Evolutionary conservation across 1,140 invertebrate genomes (phyloP), one percentile per base, ranked within the genome.

Genomic region (Aphidius gifuensis): DNA sequence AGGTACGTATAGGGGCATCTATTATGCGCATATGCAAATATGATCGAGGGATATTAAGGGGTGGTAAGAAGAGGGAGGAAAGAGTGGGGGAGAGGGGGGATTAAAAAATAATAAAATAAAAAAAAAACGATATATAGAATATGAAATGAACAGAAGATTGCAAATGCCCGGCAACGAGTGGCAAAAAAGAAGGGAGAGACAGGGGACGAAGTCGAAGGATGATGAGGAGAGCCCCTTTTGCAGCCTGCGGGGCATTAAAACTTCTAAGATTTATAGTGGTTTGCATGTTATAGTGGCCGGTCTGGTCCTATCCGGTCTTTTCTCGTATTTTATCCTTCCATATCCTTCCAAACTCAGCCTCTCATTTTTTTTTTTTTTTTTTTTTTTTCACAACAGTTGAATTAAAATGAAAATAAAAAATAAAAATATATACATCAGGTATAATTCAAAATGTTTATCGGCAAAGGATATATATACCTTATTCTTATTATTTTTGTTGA

Each of bases 1-100:
- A 78, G 76, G 72, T 73, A 58, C 62, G 63, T 62, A 59, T 66
- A 23, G 23, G 68, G 70, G 58, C 58, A 62, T 62, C 77, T 74
- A 80, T 81, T 80, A 80, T 80, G 70, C 73, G 69, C 74, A 70
- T 81, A 80, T 81, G 79, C 79, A 81, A 81, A 81, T 81, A 71
- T 38, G 44, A 42, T 40, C 32, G 56, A 40, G 67, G 66, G 65
- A 60, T 23, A 23, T 23, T 23, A 23, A 23, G 23, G 23, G 23
- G 23, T 43, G 45, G 43, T 56, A 48, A 57, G 50, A 65, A 58
- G 61, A 60, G 62, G 64, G 62, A 62, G 69, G 62, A 56, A 59
- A 50, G 58, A 23, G 45, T 58, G 66, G 59, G 55, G 55, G 64
- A n/a, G n/a, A n/a, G 50, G 61, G 56, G 8, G 11, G 39, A 9